A percentile compares a stretch with the other conserved stretches of the same genome.
These are phyloP conservation scores for Ptilodon capucinus DNA, from an alignment of 2,888 invertebrate species.

Conservation along the genomic window DNA sequence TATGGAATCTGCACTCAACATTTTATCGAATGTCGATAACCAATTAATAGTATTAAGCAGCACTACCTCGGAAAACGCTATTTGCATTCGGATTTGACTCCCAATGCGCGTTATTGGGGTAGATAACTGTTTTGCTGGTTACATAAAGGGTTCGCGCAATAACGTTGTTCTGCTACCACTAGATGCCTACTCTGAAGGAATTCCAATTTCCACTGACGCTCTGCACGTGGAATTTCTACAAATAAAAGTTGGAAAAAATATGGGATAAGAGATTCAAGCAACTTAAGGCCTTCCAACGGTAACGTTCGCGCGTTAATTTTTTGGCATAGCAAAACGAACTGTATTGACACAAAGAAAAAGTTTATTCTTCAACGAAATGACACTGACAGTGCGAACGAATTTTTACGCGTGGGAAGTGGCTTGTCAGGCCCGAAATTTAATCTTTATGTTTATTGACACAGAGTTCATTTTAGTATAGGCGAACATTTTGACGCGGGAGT, in stretches of 20 bases:
- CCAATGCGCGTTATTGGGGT: constrained; percentile 15
- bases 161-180: constrained; percentile 10
- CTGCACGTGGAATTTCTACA: constrained; percentile 18
- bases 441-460: too few relatives aligned
- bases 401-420: too few relatives aligned
- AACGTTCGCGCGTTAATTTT: too few relatives aligned
- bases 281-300: too few relatives aligned
- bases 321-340: too few relatives aligned
- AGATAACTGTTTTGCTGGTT: constrained; percentile 13
- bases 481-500: too few relatives aligned
- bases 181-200: constrained; percentile 19
- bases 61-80: constrained; percentile 5
- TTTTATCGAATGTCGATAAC: neutral
- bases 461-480: too few relatives aligned
- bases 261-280: neutral
- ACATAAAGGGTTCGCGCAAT: constrained; percentile 21
- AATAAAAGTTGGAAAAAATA: neutral
- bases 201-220: constrained; percentile 30
- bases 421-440: too few relatives aligned
- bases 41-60: neutral
- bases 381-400: too few relatives aligned
- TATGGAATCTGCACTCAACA: neutral
- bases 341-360: too few relatives aligned
- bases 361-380: too few relatives aligned
- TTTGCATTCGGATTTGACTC: constrained; percentile 29